Evolutionary conservation across 2,797 vertebrate species (phyloP), one percentile per base, ranked within the genome.

Genomic region (Philypnodon macrostomus): DNA sequence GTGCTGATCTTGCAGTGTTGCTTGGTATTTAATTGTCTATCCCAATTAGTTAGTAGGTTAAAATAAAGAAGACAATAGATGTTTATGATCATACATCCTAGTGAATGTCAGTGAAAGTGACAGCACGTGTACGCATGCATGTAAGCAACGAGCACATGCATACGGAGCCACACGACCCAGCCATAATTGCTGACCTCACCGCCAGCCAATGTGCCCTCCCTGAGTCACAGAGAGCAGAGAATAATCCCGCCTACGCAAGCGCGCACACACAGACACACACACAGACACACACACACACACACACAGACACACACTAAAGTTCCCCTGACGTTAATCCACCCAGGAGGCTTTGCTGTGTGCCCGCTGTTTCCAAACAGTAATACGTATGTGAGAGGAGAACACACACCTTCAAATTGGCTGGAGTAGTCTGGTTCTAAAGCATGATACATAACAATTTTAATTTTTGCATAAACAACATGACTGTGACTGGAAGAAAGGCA

Each of bases 181-280:
- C 19, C 38, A 50, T 71, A 75, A 73, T 76, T 61, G 12, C 68
- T 53, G 73, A 80, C 64, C 72, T 73, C 64, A 45, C 44, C 10
- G 18, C 13, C 30, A 58, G 70, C 56, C 59, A 55, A 21, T 24
- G 50, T 64, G 54, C 48, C 46, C 52, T 79, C 49, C 45, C 54
- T 38, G 67, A 70, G 56, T 56, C 39, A 32, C 17, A 45, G 23
- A 66, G 51, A 63, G 56, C 8, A 46, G 13, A 40, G 42, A 41
- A 75, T 80, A 80, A 80, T 65, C 65, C 56, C 1, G 2, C 52
- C 33, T 15, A 50, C 30, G 5, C 47, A 47, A 53, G 17, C 32
- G 14, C 47, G 4, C 55, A 40, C 26, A 18, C 21, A n/a, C n/a
- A n/a, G n/a, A n/a, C 55, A 40, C 26, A 18, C 21, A 50, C 30